These are phyloP conservation scores for Carassius carassius DNA, from an alignment of 2,113 vertebrate genomes.

Conservation along the genomic window DNA sequence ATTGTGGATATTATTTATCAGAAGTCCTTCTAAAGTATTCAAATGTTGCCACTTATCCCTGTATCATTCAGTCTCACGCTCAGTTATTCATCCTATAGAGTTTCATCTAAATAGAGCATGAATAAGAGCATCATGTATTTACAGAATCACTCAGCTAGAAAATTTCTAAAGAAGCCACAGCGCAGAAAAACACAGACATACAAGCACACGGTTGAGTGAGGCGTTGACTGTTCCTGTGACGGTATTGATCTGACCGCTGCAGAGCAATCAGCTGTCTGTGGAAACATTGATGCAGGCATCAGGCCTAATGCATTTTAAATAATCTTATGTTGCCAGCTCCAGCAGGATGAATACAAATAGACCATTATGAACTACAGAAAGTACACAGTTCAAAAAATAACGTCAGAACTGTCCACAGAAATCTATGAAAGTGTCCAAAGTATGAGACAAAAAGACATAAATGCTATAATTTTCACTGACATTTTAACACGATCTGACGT, in stretches of 20 bases:
- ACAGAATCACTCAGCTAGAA: neutral
- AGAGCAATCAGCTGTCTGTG: conserved; percentile 41
- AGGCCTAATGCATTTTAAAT: conserved; percentile 58
- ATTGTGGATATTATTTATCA: too few species aligned
- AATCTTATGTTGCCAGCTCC: conserved; percentile 57
- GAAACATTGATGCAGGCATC: conserved; percentile 33
- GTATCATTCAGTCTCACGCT: neutral
- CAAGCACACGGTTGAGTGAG: neutral
- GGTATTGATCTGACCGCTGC: conserved; percentile 34
- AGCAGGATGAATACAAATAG: conserved; percentile 55
- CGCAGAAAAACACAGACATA: neutral
- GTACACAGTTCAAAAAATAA: neutral
- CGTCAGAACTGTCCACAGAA: neutral
- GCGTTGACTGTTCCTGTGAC: neutral
- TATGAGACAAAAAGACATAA: neutral
- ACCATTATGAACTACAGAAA: conserved; percentile 32
- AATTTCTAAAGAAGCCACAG: neutral
- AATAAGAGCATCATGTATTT: conserved; percentile 11
- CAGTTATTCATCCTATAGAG: neutral
- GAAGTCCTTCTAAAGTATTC: neutral
- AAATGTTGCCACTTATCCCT: neutral
- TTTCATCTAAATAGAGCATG: neutral
- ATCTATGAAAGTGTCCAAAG: neutral
- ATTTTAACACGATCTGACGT: neutral
- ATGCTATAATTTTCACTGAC: neutral